Base-by-base conservation (phyloP, 2,797 vertebrate species). In the Chromis chromis region DNA sequence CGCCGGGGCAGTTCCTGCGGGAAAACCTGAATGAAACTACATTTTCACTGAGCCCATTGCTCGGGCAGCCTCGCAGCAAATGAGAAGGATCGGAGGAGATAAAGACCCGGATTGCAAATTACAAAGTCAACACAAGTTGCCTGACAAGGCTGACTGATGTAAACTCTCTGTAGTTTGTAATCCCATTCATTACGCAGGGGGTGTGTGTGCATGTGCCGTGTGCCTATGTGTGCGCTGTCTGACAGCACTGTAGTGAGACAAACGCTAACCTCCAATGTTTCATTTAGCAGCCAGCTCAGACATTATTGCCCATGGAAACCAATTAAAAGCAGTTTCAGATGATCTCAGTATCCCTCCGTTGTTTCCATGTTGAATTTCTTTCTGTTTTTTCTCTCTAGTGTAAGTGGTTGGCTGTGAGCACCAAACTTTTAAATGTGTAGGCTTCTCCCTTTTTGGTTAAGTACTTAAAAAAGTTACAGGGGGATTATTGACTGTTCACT, bases 231-330 rank as follows among this genome's bases (percentile, higher is more conserved):
- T 56, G 46, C 64, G 77, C 24, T 67, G 71, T 49, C 33, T 36
- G 33, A 36, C 33, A 68, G 70, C 56, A 61, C 50, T 7, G 24
- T 9, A 22, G 22, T 62, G 65, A 82, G 50, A 71, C 22, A 72
- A 79, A 79, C 48, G 22, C 33, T 22, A 5, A 40, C 49, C 54
- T 73, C 39, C 48, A 63, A 14, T 31, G 1, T 79, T 79, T 78
- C 28, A 62, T 84, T 80, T 16, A 68, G 44, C 65, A 75, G 44
- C 70, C 40, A 61, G 65, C 48, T 14, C 63, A 77, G 56, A 78
- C 31, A 33, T 75, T 67, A 52, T 80, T 67, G 78, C 79, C 79
- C 79, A 70, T 57, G 48, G 85, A 89, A 88, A 87, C 84, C 76
- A 87, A 88, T 89, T 88, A 84, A 75, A 79, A 27, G 12, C 62